Evolutionary conservation across 2,888 invertebrate species (phyloP).

Genomic region (Andrena haemorrhoa): DNA sequence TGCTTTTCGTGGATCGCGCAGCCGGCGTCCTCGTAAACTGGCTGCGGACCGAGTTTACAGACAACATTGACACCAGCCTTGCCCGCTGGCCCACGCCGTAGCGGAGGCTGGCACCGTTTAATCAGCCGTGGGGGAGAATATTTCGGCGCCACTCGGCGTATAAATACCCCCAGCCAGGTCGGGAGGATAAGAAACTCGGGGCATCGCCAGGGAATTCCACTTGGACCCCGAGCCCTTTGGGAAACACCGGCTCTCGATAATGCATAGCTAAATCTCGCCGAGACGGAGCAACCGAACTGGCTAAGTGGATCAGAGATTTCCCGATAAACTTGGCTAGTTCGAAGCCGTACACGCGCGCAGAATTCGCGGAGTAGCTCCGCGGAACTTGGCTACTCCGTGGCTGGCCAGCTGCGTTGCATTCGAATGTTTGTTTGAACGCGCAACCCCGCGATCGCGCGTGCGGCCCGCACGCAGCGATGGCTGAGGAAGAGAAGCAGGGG

Average conservation of each 20-base stretch:
- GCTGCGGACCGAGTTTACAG: slow-evolving; percentile 34
- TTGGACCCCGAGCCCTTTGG: slow-evolving; percentile 41
- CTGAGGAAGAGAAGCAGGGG: background rate
- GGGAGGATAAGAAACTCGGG: slow-evolving; percentile 40
- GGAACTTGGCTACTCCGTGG: slow-evolving; percentile 20
- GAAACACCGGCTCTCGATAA: slow-evolving; percentile 36
- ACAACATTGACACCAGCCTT: slow-evolving; percentile 26
- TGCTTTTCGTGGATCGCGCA: slow-evolving; percentile 20
- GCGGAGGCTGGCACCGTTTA: slow-evolving; percentile 27
- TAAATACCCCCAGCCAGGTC: slow-evolving; percentile 26
- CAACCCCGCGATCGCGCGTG: background rate
- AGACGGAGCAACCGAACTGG: slow-evolving; percentile 10
- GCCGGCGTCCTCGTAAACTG: slow-evolving; percentile 25
- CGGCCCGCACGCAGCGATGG: background rate
- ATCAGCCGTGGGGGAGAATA: slow-evolving; percentile 50
- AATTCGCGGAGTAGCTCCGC: slow-evolving; percentile 14
- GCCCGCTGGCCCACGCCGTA: background rate
- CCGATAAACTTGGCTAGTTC: slow-evolving; percentile 46
- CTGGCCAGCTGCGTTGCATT: background rate
- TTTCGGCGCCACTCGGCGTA: slow-evolving; percentile 24
- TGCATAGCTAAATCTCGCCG: slow-evolving; percentile 49
- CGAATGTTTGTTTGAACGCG: slow-evolving; percentile 11
- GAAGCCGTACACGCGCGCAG: background rate
- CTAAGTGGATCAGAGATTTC: slow-evolving; percentile 57
- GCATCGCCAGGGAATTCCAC: slow-evolving; percentile 18